Evolutionary conservation across 2,888 invertebrate species (phyloP).

Genomic region (Mesopsocus fuscifrons): DNA sequence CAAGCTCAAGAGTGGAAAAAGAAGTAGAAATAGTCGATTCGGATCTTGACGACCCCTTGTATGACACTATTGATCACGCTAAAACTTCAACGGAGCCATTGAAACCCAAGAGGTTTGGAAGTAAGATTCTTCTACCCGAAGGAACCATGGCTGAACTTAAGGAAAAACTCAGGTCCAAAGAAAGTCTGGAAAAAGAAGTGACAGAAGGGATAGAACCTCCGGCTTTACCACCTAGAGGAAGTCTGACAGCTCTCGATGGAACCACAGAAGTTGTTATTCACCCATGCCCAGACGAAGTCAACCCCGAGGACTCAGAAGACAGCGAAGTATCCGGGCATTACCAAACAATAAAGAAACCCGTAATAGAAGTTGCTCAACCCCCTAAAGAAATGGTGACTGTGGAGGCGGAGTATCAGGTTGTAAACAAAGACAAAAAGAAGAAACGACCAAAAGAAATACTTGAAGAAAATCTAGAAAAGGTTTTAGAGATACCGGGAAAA

Average conservation of each 20-base stretch:
- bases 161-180: conserved; percentile 14
- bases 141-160: conserved; percentile 14
- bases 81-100: not conserved
- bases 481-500: too few relatives aligned
- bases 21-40: not conserved
- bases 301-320: conserved; percentile 9
- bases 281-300: conserved; percentile 8
- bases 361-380: conserved; percentile 13
- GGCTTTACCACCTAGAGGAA: conserved; percentile 12
- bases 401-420: too few relatives aligned
- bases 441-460: too few relatives aligned
- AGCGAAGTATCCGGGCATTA: not conserved
- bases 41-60: conserved; percentile 5
- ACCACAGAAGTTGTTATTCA: too few relatives aligned
- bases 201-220: conserved; percentile 18
- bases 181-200: conserved; percentile 10
- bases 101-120: not conserved
- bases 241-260: not conserved
- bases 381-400: conserved; percentile 13
- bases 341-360: not conserved
- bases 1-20: not conserved
- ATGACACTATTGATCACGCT: conserved; percentile 2
- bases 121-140: not conserved
- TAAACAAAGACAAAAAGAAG: too few relatives aligned
- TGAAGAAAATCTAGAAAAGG: too few relatives aligned